Conservation (phyloP, 1,140 invertebrate species). For the Trichomalopsis sarcophagae region DNA sequence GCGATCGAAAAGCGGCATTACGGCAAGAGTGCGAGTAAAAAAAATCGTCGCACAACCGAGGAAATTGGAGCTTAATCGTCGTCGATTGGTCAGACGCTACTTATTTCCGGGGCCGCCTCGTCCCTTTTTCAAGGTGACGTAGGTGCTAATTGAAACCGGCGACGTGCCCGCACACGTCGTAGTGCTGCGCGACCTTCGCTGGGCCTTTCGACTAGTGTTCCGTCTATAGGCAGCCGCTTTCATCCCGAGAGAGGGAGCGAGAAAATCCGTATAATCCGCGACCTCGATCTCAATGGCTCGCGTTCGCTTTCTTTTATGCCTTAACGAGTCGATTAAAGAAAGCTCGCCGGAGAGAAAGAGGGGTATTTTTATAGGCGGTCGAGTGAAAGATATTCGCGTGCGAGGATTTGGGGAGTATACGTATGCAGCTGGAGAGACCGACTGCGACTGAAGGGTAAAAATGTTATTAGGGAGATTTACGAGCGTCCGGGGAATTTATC, state of each 20-base stretch:
- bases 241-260: background rate
- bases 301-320: background rate
- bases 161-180: background rate
- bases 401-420: background rate
- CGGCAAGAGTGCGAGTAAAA: background rate
- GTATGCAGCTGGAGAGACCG: background rate
- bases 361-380: background rate
- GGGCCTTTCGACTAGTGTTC: background rate
- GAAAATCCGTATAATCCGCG: background rate
- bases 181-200: background rate
- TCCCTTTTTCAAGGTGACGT: conserved; percentile 20
- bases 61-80: conserved; percentile 23
- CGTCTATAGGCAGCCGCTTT: no score
- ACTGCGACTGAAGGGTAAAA: background rate
- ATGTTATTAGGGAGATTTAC: background rate
- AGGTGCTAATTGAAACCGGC: conserved; percentile 34
- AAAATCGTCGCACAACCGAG: background rate
- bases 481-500: background rate
- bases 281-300: conserved; percentile 1
- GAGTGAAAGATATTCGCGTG: background rate
- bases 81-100: conserved; percentile 9
- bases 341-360: no score
- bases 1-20: no score
- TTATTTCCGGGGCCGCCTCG: background rate
- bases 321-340: background rate